phyloP scores from a whole-genome alignment of 1,140 invertebrate species.

The Pteromalus puparum region DNA sequence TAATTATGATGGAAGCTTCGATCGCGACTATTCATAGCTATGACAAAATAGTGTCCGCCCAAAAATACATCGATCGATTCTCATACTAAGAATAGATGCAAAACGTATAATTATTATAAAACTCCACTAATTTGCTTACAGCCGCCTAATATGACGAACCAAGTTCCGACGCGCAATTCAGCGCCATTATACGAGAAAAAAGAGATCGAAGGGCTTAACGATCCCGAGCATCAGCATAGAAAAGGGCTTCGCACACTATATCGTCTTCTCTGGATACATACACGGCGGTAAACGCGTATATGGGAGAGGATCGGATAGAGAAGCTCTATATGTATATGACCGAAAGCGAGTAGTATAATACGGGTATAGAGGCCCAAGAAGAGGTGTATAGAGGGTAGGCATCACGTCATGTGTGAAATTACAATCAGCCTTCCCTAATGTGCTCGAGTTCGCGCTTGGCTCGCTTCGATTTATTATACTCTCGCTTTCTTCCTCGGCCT shows the following conservation, averaged over 20 bases:
- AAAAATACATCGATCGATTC: too few relatives aligned
- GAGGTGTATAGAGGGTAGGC: conserved; percentile 6
- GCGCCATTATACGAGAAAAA: neutral
- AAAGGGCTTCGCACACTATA: neutral
- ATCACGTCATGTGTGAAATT: conserved; percentile 69
- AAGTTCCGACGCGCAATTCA: neutral
- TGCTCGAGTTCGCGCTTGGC: conserved; percentile 52
- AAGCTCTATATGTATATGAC: neutral
- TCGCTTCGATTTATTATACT: conserved; percentile 39
- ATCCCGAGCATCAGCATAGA: neutral
- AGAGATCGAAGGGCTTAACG: conserved; percentile 2
- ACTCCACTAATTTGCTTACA: neutral
- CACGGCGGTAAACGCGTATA: neutral
- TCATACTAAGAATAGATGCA: too few relatives aligned
- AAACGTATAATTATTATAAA: too few relatives aligned
- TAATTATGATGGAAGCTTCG: too few relatives aligned
- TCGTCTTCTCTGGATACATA: conserved; percentile 6
- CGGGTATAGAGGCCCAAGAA: neutral
- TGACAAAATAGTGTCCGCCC: too few relatives aligned
- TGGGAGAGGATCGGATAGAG: neutral
- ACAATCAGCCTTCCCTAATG: conserved; percentile 65
- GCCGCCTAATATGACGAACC: neutral
- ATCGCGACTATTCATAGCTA: too few relatives aligned
- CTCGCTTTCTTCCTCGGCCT: neutral
- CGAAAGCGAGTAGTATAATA: neutral